Base-by-base conservation (phyloP, 1,140 invertebrate species). In the Drosophila auraria region DNA sequence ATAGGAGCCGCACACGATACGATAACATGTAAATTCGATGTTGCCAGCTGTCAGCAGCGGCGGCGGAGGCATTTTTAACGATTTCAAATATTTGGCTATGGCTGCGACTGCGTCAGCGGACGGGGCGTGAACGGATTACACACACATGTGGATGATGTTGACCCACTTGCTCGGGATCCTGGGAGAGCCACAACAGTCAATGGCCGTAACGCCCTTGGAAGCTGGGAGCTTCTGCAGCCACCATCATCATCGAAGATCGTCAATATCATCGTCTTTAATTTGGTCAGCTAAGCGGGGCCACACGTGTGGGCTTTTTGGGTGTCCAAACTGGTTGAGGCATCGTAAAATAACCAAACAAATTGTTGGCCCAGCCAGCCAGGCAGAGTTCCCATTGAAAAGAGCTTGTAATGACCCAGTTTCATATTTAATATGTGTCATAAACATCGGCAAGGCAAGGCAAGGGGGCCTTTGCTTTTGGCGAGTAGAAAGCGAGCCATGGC, bases 1-100 rank as follows among this genome's bases (percentile, higher is more conserved):
- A 87, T 87, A 87, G 61, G 57, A 71, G 54, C 51, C 53, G 63
- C 83, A 66, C 78, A 74, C 73, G 76, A 60, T 69, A 70, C 73
- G 80, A 80, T 87, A 83, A 78, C 80, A 87, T 89, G 83, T 78
- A 87, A 87, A 87, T 89, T 87, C 72, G 76, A 83, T 83, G 83
- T 89, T 83, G 58, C 77, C 72, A 81, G 64, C 84, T 83, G 83
- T 78, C 84, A 80, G 77, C 78, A 36, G 33, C 11, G 23, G 59
- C 60, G 25, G n/a, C 42, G 42, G 47, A 78, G 74, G 44, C 44
- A 76, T 51, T 51, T 61, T 78, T 71, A 60, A 51, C 61, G 44
- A 61, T 57, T 64, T 38, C 73, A 78, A 81, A 81, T 86, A 78
- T 84, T 84, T 84, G 78, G 49, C 65, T 71, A 56, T 42, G 33